Conservation (phyloP, 2,888 invertebrate genomes). For the Aphidius colemani region DNA sequence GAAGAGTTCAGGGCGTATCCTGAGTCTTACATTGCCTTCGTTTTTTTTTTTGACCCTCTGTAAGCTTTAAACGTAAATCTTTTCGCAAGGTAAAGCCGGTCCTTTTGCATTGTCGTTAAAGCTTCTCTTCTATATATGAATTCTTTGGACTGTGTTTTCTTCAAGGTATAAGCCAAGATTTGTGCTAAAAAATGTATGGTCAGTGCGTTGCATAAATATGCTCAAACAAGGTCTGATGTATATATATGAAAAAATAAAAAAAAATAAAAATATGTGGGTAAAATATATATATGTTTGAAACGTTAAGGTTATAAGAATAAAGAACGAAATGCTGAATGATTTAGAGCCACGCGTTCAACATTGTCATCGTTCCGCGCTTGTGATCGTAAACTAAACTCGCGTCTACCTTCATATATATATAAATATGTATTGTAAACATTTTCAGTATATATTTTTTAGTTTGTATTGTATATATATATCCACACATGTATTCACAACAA, state of each 20-base stretch:
- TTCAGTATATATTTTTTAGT: neutral
- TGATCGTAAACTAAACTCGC: slow-evolving; percentile 4
- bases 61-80: slow-evolving; percentile 15
- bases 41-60: no score
- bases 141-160: no score
- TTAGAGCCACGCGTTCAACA: neutral
- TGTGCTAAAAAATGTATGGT: neutral
- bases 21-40: no score
- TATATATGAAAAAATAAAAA: neutral
- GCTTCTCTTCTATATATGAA: neutral
- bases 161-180: no score
- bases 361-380: neutral
- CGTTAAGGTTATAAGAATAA: neutral
- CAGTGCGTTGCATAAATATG: slow-evolving; percentile 5
- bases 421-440: neutral
- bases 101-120: slow-evolving; percentile 19
- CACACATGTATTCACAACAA: neutral
- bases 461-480: slow-evolving; percentile 2
- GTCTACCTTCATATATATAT: no score
- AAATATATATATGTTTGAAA: neutral
- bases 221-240: neutral
- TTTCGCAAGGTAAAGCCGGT: slow-evolving; percentile 7
- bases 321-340: neutral
- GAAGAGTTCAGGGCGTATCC: no score
- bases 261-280: neutral